Evolutionary conservation across 92 coral and sea anemone genomes (phyloP).

Genomic region (Parazoanthus atlanticus): DNA sequence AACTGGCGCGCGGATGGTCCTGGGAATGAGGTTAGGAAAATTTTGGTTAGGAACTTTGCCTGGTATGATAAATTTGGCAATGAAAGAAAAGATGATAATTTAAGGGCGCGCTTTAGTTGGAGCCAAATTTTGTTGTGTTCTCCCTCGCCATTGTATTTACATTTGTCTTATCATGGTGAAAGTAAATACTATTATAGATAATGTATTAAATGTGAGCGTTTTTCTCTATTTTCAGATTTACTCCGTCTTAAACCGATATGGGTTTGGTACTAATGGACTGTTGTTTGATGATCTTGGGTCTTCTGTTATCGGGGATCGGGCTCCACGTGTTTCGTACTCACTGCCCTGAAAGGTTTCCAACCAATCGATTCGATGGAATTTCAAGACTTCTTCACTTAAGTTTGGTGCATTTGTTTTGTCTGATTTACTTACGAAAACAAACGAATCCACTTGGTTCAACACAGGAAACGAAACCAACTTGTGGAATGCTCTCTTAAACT

Average conservation of each 20-base stretch:
- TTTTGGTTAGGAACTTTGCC: too few relatives aligned
- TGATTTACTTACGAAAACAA: neutral
- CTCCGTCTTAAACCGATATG: neutral
- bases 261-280: neutral
- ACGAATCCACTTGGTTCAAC: neutral
- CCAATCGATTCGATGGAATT: conserved; percentile 21
- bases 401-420: neutral
- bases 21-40: too few relatives aligned
- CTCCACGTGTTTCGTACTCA: neutral
- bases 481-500: conserved; percentile 48
- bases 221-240: neutral
- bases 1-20: too few relatives aligned
- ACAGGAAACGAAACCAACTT: conserved; percentile 31
- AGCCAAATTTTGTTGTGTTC: too few relatives aligned
- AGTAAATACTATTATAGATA: too few relatives aligned
- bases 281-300: neutral
- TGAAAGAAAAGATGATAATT: too few relatives aligned
- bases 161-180: too few relatives aligned
- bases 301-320: neutral
- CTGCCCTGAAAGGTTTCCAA: neutral
- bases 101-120: too few relatives aligned
- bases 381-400: neutral
- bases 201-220: neutral
- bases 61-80: too few relatives aligned
- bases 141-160: too few relatives aligned